Percentiles rank a stretch among this genome's conserved stretches.
Evolutionary conservation across 2,888 invertebrate genomes (phyloP).

Genomic region (Drosophila mettleri): DNA sequence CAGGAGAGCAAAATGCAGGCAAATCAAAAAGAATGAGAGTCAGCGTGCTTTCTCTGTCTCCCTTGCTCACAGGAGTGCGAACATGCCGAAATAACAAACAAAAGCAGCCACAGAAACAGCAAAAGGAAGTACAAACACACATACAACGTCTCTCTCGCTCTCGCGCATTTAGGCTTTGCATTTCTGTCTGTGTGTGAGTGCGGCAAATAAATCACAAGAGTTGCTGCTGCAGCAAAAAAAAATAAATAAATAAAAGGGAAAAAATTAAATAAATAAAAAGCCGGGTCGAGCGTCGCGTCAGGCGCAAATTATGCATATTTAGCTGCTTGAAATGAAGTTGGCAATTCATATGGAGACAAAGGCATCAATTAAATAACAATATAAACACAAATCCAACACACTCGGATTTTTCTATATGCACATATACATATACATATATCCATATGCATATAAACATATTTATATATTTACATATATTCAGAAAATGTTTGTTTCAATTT

Average conservation of each 20-base stretch:
- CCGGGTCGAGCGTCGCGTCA: conserved; percentile 43
- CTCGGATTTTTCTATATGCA: background rate
- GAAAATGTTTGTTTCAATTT: conserved; percentile 21
- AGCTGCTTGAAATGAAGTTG: conserved; percentile 45
- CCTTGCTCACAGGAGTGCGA: conserved; percentile 39
- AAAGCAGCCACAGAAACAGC: conserved; percentile 44
- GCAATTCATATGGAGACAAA: conserved; percentile 39
- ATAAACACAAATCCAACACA: conserved; percentile 17
- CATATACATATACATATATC: background rate
- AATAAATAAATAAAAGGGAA: conserved; percentile 37
- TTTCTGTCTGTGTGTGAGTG: conserved; percentile 30
- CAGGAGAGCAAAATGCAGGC: conserved; percentile 55
- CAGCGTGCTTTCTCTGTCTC: conserved; percentile 4
- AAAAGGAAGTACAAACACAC: conserved; percentile 50
- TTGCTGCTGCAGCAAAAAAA: conserved; percentile 31
- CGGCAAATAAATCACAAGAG: conserved; percentile 63
- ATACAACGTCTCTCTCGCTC: conserved; percentile 12
- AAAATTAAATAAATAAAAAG: conserved; percentile 60
- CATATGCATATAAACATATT: background rate
- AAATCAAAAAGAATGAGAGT: conserved; percentile 25
- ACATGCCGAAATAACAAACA: conserved; percentile 54
- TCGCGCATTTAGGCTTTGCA: background rate
- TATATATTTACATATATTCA: background rate
- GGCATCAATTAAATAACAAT: conserved; percentile 52
- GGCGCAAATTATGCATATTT: conserved; percentile 51